Evolutionary conservation across 2,888 invertebrate genomes (phyloP).

Genomic region (Pelosia muscerda): DNA sequence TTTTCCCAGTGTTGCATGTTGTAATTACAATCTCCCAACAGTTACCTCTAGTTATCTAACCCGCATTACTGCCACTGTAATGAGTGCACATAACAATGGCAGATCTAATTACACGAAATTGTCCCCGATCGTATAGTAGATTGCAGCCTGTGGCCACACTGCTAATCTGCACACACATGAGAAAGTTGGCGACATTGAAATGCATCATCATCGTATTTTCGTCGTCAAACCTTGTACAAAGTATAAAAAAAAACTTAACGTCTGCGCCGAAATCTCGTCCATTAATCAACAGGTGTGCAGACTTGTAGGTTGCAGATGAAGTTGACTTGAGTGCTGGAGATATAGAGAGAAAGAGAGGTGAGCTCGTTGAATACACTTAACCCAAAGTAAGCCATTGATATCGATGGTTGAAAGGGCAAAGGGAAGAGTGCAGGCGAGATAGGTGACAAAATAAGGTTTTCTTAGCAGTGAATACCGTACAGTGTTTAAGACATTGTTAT

Average conservation of each 20-base stretch:
- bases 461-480: background rate
- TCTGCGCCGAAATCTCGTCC: background rate
- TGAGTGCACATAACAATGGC: constrained; percentile 44
- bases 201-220: background rate
- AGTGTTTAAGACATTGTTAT: background rate
- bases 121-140: constrained; percentile 47
- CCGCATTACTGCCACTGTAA: constrained; percentile 35
- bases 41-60: constrained; percentile 42
- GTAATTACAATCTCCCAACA: constrained; percentile 42
- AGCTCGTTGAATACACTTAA: background rate
- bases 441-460: too few species aligned
- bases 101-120: constrained; percentile 52
- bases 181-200: constrained; percentile 42
- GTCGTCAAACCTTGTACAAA: too few species aligned
- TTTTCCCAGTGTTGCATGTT: constrained; percentile 33
- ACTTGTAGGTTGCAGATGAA: background rate
- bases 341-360: too few species aligned
- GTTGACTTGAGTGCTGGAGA: too few species aligned
- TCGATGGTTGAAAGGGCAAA: too few species aligned
- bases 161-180: constrained; percentile 39
- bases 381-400: too few species aligned
- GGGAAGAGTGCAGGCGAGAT: too few species aligned
- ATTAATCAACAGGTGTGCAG: background rate
- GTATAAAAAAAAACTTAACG: too few species aligned
- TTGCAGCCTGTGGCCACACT: constrained; percentile 47